A percentile compares a stretch with the other conserved stretches of the same genome.
These are phyloP conservation scores for Tiliacea citrago DNA, from an alignment of 2,888 invertebrate genomes.

Conservation along the genomic window DNA sequence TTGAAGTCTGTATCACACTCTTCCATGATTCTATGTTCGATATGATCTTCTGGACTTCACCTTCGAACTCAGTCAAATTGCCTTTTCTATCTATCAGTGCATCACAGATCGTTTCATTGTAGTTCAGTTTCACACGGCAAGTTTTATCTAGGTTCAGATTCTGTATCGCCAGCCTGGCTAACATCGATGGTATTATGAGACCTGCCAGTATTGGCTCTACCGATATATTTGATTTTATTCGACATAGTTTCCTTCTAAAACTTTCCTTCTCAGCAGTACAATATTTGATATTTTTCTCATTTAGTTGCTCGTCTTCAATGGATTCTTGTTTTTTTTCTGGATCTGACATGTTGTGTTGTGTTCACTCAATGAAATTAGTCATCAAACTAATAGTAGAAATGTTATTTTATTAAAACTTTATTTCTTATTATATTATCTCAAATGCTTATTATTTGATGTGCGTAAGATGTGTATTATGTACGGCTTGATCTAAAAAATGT, in stretches of 20 bases:
- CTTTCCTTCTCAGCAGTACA: constrained; percentile 80
- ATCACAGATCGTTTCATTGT: constrained; percentile 81
- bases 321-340: constrained; percentile 65
- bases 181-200: constrained; percentile 91
- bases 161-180: constrained; percentile 92
- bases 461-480: constrained; percentile 38
- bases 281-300: constrained; percentile 67
- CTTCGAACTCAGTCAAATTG: constrained; percentile 91
- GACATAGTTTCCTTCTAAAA: constrained; percentile 88
- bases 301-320: constrained; percentile 78
- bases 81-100: constrained; percentile 79
- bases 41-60: constrained; percentile 90
- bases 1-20: constrained; percentile 89
- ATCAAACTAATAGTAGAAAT: constrained; percentile 65
- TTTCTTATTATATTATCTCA: constrained; percentile 60
- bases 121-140: constrained; percentile 80
- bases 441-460: constrained; percentile 66
- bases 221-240: constrained; percentile 91
- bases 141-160: constrained; percentile 87
- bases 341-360: constrained; percentile 72
- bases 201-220: constrained; percentile 94
- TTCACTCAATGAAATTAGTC: constrained; percentile 60
- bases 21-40: constrained; percentile 90
- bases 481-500: constrained; percentile 49
- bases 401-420: constrained; percentile 49